phyloP scores from a whole-genome alignment of 2,113 vertebrate species.

The Arvicanthis niloticus region DNA sequence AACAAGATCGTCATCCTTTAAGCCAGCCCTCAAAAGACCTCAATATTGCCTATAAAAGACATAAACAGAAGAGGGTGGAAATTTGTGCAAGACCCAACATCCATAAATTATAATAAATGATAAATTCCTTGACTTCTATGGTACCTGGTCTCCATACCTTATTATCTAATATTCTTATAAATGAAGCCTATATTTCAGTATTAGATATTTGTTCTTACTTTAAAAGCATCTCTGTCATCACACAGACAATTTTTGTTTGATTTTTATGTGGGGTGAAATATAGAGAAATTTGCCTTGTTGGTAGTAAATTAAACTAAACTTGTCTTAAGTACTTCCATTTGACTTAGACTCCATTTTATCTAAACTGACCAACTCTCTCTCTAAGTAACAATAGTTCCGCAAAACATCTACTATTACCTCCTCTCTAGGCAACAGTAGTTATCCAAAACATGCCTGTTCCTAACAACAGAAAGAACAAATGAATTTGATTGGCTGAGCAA shows the following conservation, averaged over 20 bases:
- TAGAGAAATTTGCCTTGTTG: background rate
- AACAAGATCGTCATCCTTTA: background rate
- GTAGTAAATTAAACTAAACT: background rate
- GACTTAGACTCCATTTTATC: background rate
- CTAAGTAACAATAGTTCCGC: background rate
- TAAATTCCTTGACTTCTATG: background rate
- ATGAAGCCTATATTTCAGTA: background rate
- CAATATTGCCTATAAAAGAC: background rate
- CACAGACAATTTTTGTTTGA: background rate
- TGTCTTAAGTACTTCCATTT: background rate
- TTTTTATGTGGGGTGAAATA: background rate
- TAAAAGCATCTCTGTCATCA: background rate
- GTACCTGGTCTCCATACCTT: background rate
- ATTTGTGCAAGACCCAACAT: background rate
- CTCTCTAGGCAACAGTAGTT: no score
- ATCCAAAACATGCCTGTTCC: background rate
- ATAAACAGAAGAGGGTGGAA: background rate
- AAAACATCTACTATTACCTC: no score
- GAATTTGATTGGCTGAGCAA: background rate
- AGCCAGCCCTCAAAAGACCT: background rate
- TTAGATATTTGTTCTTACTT: background rate
- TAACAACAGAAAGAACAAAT: background rate
- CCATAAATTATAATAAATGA: background rate
- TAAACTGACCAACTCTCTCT: background rate
- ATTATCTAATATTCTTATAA: background rate